phyloP scores from a whole-genome alignment of 2,113 vertebrate species.

The Lampris incognitus region DNA sequence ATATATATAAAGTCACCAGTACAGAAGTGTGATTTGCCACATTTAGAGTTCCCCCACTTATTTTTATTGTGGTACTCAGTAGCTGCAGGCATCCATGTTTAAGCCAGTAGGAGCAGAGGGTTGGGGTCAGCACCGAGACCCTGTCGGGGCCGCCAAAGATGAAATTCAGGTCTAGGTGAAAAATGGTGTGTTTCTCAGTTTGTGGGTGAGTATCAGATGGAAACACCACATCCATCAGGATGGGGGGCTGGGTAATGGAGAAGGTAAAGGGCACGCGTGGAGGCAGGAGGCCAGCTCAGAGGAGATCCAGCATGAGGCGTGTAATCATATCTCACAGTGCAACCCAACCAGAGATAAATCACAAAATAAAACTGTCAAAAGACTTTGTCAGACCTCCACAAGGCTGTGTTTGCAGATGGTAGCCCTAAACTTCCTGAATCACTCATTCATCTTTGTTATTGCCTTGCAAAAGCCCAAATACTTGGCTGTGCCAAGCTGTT shows the following conservation, averaged over 20 bases:
- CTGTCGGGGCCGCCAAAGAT: conserved; percentile 32
- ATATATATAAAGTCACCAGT: too few relatives aligned
- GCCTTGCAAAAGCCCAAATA: conserved; percentile 1
- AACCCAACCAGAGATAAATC: conserved; percentile 67
- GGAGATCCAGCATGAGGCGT: conserved; percentile 68
- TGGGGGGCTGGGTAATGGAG: conserved; percentile 59
- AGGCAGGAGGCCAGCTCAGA: conserved; percentile 48
- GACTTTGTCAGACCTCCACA: conserved; percentile 51
- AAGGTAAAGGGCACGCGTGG: conserved; percentile 32
- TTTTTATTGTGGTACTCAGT: neutral
- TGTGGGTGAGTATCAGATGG: conserved; percentile 62
- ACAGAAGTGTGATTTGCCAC: too few relatives aligned
- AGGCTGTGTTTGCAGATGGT: conserved; percentile 56
- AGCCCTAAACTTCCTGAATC: conserved; percentile 35
- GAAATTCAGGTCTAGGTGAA: conserved; percentile 67
- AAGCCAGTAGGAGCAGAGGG: conserved; percentile 2
- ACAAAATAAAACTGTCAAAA: conserved; percentile 72
- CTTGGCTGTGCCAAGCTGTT: conserved; percentile 1
- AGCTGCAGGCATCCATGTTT: conserved; percentile 30
- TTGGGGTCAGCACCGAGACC: conserved; percentile 1
- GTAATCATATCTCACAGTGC: conserved; percentile 71
- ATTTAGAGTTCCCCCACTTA: too few relatives aligned
- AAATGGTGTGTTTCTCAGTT: conserved; percentile 59
- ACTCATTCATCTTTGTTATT: conserved; percentile 30
- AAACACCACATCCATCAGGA: conserved; percentile 65